phyloP scores from a whole-genome alignment of 2,888 invertebrate species.

The Sturmia bella region DNA sequence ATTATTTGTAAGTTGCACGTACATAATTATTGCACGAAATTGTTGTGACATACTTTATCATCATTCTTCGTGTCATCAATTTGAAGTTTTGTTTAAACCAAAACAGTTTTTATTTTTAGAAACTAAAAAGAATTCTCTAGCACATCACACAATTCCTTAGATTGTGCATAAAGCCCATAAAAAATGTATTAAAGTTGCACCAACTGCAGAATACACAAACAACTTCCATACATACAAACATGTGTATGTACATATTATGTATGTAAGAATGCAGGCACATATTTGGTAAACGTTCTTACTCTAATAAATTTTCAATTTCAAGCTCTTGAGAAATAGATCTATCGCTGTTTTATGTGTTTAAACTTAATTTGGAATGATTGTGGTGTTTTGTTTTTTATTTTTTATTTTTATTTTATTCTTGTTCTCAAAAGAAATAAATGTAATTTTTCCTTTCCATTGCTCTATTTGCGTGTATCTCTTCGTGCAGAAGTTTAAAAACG shows the following conservation, averaged over 20 bases:
- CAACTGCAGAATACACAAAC: too few relatives aligned
- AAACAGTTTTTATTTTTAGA: too few relatives aligned
- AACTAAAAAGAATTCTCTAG: too few relatives aligned
- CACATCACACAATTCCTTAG: too few relatives aligned
- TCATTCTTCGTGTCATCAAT: too few relatives aligned
- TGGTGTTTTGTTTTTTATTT: slow-evolving; percentile 6
- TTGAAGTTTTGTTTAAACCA: too few relatives aligned
- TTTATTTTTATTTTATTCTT: not conserved
- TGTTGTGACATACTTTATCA: too few relatives aligned
- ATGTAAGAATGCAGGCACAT: not conserved
- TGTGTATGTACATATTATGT: not conserved
- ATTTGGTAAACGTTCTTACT: not conserved
- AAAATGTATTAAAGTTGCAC: too few relatives aligned
- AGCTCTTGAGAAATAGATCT: slow-evolving; percentile 6
- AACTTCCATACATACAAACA: too few relatives aligned
- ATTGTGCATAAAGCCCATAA: too few relatives aligned
- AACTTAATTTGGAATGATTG: slow-evolving; percentile 9
- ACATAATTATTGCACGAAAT: too few relatives aligned
- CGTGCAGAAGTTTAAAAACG: slow-evolving; percentile 11
- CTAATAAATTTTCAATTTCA: slow-evolving; percentile 11
- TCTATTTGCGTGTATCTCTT: slow-evolving; percentile 39
- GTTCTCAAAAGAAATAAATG: not conserved
- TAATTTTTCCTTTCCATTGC: slow-evolving; percentile 4
- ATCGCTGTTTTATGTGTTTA: not conserved
- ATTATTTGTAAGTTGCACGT: too few relatives aligned